phyloP scores from a whole-genome alignment of 2,113 vertebrate genomes.

The Excalfactoria chinensis region DNA sequence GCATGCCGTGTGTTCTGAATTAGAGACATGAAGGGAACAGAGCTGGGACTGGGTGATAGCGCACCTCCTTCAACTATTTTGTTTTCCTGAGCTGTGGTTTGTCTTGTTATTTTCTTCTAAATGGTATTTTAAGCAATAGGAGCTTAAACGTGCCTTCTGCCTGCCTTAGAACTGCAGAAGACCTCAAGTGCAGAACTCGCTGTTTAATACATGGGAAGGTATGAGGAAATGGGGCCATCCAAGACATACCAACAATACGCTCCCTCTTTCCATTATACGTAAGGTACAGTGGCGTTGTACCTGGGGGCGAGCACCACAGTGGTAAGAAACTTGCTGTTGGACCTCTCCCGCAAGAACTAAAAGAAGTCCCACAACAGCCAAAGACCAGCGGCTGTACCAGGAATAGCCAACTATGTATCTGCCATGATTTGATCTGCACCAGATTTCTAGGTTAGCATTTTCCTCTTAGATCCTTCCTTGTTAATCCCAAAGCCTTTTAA shows the following conservation, averaged over 20 bases:
- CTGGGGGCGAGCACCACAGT: neutral
- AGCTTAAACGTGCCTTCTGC: neutral
- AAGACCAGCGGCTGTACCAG: neutral
- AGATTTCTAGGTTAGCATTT: neutral
- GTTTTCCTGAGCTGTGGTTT: neutral
- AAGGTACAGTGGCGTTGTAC: neutral
- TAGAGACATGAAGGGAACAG: neutral
- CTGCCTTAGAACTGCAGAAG: neutral
- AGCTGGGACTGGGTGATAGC: neutral
- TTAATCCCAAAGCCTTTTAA: conserved; percentile 34
- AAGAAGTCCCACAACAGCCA: neutral
- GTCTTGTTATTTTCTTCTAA: neutral
- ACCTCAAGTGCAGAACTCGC: neutral
- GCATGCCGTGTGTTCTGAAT: neutral
- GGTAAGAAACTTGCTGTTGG: neutral
- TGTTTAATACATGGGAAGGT: neutral
- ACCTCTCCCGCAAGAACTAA: neutral
- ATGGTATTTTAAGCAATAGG: neutral
- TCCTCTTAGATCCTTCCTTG: neutral
- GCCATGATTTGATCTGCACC: neutral
- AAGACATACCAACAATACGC: neutral
- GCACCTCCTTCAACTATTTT: neutral
- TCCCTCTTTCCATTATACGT: neutral
- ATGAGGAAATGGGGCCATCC: neutral
- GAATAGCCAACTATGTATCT: neutral